phyloP scores from a whole-genome alignment of 1,140 invertebrate species.

The Dendrolimus punctatus region DNA sequence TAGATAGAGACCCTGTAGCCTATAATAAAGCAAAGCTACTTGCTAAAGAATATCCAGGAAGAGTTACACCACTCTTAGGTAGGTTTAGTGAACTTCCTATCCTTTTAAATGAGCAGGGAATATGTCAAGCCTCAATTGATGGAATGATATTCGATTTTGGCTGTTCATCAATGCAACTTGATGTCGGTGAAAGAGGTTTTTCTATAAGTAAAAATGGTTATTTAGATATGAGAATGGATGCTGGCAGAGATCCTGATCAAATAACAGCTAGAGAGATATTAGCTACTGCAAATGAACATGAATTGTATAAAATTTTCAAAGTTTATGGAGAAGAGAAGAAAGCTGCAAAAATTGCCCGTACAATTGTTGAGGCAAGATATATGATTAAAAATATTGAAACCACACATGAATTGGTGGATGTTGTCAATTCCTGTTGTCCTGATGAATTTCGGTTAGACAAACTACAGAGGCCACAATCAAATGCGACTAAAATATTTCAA shows the following conservation, averaged over 20 bases:
- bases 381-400: conserved; percentile 85
- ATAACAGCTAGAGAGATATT: conserved; percentile 91
- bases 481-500: conserved; percentile 95
- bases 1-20: conserved; percentile 91
- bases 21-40: conserved; percentile 78
- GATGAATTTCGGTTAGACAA: conserved; percentile 78
- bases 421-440: conserved; percentile 80
- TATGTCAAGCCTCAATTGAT: conserved; percentile 82
- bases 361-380: conserved; percentile 90
- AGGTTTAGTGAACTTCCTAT: conserved; percentile 89
- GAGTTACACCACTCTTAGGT: conserved; percentile 85
- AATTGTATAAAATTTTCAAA: conserved; percentile 88
- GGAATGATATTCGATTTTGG: conserved; percentile 95
- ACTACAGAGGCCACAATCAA: conserved; percentile 82
- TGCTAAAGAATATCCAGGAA: conserved; percentile 76
- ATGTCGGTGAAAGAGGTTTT: conserved; percentile 87
- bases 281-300: conserved; percentile 82
- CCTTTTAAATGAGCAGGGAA: conserved; percentile 74
- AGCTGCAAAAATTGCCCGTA: conserved; percentile 89
- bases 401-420: conserved; percentile 86
- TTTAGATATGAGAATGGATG: conserved; percentile 97
- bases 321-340: conserved; percentile 93
- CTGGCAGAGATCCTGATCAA: conserved; percentile 76
- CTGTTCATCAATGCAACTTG: conserved; percentile 97
- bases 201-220: conserved; percentile 87